phyloP scores from a whole-genome alignment of 2,797 vertebrate species.

The Anabacerthia variegaticeps region DNA sequence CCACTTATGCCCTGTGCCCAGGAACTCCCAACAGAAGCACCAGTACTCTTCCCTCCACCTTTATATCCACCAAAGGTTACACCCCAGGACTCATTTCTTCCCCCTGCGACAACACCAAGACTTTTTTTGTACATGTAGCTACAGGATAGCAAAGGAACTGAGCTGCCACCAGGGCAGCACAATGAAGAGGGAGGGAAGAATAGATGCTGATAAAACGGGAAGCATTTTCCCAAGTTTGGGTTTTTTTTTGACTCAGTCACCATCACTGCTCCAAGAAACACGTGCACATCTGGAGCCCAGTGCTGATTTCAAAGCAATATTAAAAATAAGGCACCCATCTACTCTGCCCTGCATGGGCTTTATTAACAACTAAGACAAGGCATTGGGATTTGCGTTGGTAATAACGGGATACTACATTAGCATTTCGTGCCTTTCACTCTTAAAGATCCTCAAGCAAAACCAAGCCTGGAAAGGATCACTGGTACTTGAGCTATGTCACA shows the following conservation, averaged over 20 bases:
- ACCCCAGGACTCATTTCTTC: not conserved
- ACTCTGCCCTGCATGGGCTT: not conserved
- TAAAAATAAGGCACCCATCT: not conserved
- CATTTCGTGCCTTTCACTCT: not conserved
- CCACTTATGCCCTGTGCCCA: not conserved
- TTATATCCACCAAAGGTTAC: not conserved
- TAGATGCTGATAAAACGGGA: not conserved
- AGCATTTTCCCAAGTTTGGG: not conserved
- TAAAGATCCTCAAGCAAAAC: not conserved
- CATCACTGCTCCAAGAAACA: not conserved
- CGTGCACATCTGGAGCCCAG: not conserved
- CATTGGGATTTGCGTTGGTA: not conserved
- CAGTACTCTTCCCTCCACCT: not conserved
- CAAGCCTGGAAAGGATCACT: not conserved
- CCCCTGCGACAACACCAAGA: not conserved
- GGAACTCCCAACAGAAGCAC: not conserved
- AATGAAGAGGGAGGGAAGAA: not conserved
- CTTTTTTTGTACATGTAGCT: not conserved
- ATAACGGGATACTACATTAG: not conserved
- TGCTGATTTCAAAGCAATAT: not conserved
- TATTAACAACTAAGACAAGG: not conserved
- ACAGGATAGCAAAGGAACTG: not conserved
- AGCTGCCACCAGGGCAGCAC: not conserved
- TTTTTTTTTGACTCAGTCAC: not conserved
- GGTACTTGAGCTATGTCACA: rapidly evolving